A percentile compares a stretch with the other conserved stretches of the same genome.
These are phyloP conservation scores for Sebastes minor DNA, from an alignment of 2,797 vertebrate genomes.

Conservation along the genomic window DNA sequence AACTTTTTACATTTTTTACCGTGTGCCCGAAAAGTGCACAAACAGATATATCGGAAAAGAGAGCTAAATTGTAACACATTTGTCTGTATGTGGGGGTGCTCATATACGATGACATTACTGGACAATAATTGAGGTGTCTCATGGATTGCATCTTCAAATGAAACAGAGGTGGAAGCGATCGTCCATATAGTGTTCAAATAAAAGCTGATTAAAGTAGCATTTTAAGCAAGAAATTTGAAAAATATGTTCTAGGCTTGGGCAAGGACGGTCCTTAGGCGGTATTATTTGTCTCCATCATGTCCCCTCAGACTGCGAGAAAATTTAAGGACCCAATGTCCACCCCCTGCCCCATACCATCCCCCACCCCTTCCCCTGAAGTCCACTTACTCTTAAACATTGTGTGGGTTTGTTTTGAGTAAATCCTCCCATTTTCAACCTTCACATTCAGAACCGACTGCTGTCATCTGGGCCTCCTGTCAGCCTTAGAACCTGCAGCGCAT, in stretches of 20 bases:
- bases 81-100: background rate
- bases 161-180: background rate
- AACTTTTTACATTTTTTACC: background rate
- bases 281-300: conserved; percentile 11
- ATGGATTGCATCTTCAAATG: background rate
- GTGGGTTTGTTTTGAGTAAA: conserved; percentile 81
- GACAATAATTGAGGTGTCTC: background rate
- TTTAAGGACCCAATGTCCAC: conserved; percentile 29
- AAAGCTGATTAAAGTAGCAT: background rate
- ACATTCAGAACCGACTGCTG: conserved; percentile 89
- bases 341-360: conserved; percentile 12
- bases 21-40: background rate
- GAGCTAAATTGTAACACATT: background rate
- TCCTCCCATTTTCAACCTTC: conserved; percentile 82
- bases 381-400: conserved; percentile 71
- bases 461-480: conserved; percentile 87
- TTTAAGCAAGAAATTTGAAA: background rate
- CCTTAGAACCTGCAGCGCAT: conserved; percentile 89
- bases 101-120: background rate
- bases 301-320: conserved; percentile 20
- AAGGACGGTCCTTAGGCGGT: conserved; percentile 12
- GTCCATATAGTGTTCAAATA: background rate
- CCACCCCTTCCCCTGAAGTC: conserved; percentile 26
- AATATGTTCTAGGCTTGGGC: background rate
- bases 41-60: background rate